Base-by-base conservation (phyloP, 2,888 invertebrate species). In the Drosophila macrothrix region DNA sequence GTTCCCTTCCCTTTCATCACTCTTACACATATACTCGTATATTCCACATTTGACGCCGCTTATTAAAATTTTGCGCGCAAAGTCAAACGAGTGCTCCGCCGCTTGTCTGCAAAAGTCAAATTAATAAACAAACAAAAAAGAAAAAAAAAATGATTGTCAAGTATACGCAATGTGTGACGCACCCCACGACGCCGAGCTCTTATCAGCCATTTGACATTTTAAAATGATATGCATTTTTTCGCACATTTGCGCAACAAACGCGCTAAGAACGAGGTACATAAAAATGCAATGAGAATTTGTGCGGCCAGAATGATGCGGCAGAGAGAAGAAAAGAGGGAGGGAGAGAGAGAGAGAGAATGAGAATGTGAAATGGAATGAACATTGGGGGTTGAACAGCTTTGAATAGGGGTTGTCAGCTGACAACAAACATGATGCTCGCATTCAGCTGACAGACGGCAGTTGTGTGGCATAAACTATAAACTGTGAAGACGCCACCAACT, bases 171-270 rank as follows among this genome's bases (percentile, higher is more conserved):
- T 64, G 76, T 70, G 58, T 66, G 77, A 50, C 69, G 58, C 71
- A 53, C 22, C 39, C 33, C 35, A 29, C 50, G 28, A 29, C 41
- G 28, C 52, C n/a, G 35, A 41, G 16, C 39, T 43, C 61, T 82
- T 73, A 83, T 84, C 88, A 73, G 62, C 67, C 71, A 75, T 73
- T 87, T 81, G 78, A 73, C 74, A 80, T 84, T 84, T 78, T 61
- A 41, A 80, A 80, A 77, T 73, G 73, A 73, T 78, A 67, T 87
- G 87, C 74, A 80, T 78, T 84, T 85, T 74, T 71, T 82, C 75
- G 60, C 76, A 74, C 71, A 84, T 84, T 86, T 78, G 59, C 65
- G 67, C 55, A 71, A 69, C 73, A 76, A 81, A 81, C 39, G 68
- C 72, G 64, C 54, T 46, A 53, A 46, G 58, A 72, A 60, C 68